Conservation (phyloP, 2,113 vertebrate genomes). For the Suricata suricatta region DNA sequence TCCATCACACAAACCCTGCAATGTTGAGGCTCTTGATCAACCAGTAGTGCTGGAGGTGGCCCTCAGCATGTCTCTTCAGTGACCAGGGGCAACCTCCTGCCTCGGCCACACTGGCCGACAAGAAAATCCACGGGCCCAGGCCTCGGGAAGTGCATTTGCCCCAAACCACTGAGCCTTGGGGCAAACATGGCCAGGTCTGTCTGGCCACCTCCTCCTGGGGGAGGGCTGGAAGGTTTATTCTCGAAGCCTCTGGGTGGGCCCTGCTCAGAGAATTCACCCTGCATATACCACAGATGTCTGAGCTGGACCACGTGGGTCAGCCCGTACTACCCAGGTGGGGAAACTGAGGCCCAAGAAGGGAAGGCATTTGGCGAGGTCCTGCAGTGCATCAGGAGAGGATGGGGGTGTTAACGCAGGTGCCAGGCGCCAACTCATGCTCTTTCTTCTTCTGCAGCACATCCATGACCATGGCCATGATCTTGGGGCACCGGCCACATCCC, state of each 20-base stretch:
- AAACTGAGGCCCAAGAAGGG: background rate
- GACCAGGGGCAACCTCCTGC: background rate
- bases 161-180: background rate
- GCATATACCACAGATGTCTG: background rate
- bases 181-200: background rate
- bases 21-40: background rate
- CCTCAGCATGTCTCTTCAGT: background rate
- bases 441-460: accelerated
- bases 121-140: background rate
- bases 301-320: background rate
- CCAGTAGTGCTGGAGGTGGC: accelerated
- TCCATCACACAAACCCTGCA: background rate
- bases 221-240: background rate
- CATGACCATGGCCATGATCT: accelerated
- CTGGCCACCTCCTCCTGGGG: accelerated
- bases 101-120: accelerated
- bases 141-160: background rate
- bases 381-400: background rate
- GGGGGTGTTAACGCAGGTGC: accelerated
- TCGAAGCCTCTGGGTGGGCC: background rate
- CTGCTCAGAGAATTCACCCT: background rate
- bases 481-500: background rate
- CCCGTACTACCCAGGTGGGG: background rate
- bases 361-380: background rate
- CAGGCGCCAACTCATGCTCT: accelerated